A percentile compares a stretch with the other conserved stretches of the same genome.
phyloP scores from a whole-genome alignment of 2,888 invertebrate species.

The Drosophila robusta region DNA sequence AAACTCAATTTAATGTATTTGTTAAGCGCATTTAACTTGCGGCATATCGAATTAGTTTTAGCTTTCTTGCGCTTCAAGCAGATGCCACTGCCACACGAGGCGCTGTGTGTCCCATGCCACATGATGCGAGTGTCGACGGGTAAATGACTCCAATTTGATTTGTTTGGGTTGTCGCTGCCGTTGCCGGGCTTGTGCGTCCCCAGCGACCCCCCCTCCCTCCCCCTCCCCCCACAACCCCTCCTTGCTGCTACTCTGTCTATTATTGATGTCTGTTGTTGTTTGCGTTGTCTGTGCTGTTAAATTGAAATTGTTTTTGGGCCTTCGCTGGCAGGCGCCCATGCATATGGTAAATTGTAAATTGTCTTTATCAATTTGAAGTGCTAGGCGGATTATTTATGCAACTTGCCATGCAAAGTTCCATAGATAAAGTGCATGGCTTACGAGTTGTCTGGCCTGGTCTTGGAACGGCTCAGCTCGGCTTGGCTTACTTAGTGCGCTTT shows the following conservation, averaged over 20 bases:
- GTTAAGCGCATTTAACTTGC: conserved; percentile 40
- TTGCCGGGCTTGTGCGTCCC: neutral
- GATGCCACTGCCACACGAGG: conserved; percentile 62
- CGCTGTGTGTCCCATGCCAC: conserved; percentile 1
- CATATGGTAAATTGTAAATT: conserved; percentile 74
- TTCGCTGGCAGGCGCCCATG: conserved; percentile 47
- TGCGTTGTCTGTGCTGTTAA: conserved; percentile 47
- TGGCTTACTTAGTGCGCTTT: conserved; percentile 36
- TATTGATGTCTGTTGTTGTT: conserved; percentile 52
- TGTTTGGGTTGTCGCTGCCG: conserved; percentile 60
- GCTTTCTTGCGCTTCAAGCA: conserved; percentile 37
- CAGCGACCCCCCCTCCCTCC: neutral
- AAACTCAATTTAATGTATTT: conserved; percentile 1
- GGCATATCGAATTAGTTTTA: conserved; percentile 16
- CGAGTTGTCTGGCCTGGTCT: conserved; percentile 23
- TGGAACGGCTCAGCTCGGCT: conserved; percentile 19
- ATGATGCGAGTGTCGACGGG: conserved; percentile 64
- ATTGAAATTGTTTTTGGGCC: conserved; percentile 61
- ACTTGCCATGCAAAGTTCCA: conserved; percentile 72
- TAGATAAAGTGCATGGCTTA: conserved; percentile 69
- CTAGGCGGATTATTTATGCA: conserved; percentile 76
- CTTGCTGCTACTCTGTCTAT: conserved; percentile 2
- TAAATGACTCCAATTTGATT: conserved; percentile 80
- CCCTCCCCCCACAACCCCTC: neutral
- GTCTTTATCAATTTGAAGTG: conserved; percentile 81